phyloP scores from a whole-genome alignment of 2,888 invertebrate species.

The Mantis religiosa region DNA sequence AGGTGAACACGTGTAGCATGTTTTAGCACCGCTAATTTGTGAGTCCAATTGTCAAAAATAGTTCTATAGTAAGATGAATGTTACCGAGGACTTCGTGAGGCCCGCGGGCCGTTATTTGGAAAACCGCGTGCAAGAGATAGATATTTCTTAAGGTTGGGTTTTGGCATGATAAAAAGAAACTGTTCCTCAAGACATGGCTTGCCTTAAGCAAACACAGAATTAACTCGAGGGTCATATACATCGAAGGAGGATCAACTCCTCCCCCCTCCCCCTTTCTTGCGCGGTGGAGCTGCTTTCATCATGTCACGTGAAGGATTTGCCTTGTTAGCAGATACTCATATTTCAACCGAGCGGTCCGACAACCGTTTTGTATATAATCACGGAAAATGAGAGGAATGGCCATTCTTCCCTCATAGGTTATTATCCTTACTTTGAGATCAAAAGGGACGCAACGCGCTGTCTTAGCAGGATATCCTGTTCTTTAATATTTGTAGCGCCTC shows the following conservation, averaged over 20 bases:
- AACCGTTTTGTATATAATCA: conserved; percentile 8
- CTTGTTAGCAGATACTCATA: conserved; percentile 10
- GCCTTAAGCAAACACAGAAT: neutral
- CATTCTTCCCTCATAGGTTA: neutral
- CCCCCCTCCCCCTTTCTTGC: neutral
- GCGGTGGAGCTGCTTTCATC: neutral
- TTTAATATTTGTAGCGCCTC: neutral
- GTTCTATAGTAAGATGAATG: too few relatives aligned
- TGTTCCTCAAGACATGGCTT: neutral
- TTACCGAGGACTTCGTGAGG: too few relatives aligned
- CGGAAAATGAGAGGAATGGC: neutral
- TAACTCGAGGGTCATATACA: neutral
- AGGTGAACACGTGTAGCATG: too few relatives aligned
- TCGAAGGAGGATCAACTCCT: neutral
- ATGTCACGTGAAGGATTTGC: neutral
- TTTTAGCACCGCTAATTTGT: too few relatives aligned
- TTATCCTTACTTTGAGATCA: neutral
- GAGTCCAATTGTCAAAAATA: too few relatives aligned
- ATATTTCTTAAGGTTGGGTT: neutral
- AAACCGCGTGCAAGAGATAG: neutral
- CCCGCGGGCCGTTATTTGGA: too few relatives aligned
- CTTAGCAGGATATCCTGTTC: neutral
- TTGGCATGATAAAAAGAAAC: neutral
- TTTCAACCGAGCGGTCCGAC: neutral
- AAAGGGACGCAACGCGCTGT: neutral